Conservation (phyloP, 2,797 vertebrate species). For the Salmo trutta region DNA sequence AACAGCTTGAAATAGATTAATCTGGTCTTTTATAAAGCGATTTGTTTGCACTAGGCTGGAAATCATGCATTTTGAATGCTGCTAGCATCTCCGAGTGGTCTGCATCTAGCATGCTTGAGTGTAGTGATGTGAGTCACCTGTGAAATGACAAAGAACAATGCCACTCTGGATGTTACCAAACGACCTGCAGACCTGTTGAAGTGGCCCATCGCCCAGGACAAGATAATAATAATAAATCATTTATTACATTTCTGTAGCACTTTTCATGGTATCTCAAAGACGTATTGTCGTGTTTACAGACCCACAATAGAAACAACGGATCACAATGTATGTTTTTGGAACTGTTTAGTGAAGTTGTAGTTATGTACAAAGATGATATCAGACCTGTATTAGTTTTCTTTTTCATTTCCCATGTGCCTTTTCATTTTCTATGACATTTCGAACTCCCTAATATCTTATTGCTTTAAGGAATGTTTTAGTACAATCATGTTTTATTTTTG, state of each 20-base stretch:
- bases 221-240: constrained; percentile 25
- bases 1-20: constrained; percentile 86
- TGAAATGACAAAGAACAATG: constrained; percentile 83
- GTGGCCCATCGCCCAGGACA: constrained; percentile 78
- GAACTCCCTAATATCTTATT: too few relatives aligned
- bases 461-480: not conserved
- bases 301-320: constrained; percentile 67
- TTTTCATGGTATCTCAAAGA: constrained; percentile 16
- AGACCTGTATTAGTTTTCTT: constrained; percentile 13
- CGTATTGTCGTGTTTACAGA: constrained; percentile 68
- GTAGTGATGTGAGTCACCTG: constrained; percentile 84
- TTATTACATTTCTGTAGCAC: too few relatives aligned
- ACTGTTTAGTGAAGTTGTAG: constrained; percentile 11
- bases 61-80: constrained; percentile 81
- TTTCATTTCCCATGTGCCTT: not conserved
- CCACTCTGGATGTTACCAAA: constrained; percentile 75
- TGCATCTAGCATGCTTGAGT: constrained; percentile 77
- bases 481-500: not conserved
- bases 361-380: not conserved
- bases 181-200: constrained; percentile 78
- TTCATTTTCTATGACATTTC: too few relatives aligned
- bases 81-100: constrained; percentile 79
- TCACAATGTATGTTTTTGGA: constrained; percentile 24
- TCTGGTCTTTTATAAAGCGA: constrained; percentile 85
- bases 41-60: constrained; percentile 82